These are phyloP conservation scores for Syngnathus floridae DNA, from an alignment of 2,113 vertebrate species.

Conservation along the genomic window DNA sequence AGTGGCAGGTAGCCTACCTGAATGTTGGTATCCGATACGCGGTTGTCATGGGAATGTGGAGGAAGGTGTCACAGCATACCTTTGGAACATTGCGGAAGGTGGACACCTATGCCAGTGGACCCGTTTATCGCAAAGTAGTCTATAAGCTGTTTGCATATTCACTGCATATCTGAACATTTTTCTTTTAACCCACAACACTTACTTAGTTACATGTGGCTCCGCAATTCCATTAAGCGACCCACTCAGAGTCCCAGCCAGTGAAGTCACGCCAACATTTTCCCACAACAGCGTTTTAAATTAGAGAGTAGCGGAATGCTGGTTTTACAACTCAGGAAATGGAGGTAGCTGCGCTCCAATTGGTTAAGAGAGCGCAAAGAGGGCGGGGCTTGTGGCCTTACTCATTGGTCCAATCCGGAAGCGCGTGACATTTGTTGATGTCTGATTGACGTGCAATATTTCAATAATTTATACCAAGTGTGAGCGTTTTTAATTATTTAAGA, in stretches of 20 bases:
- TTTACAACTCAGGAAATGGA: slow-evolving; percentile 59
- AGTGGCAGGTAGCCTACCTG: slow-evolving; percentile 39
- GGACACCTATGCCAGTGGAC: background rate
- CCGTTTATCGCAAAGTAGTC: slow-evolving; percentile 40
- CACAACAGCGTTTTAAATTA: slow-evolving; percentile 26
- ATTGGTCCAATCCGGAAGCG: slow-evolving; percentile 53
- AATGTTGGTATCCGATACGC: slow-evolving; percentile 44
- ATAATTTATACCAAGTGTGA: slow-evolving; percentile 61
- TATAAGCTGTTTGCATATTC: slow-evolving; percentile 50
- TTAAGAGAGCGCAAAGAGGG: slow-evolving; percentile 6
- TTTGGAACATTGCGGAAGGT: slow-evolving; percentile 9
- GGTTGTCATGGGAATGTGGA: slow-evolving; percentile 54
- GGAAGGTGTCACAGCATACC: slow-evolving; percentile 46
- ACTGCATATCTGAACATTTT: background rate
- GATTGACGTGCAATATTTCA: slow-evolving; percentile 48
- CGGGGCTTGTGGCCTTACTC: slow-evolving; percentile 2
- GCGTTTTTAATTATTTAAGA: slow-evolving; percentile 57
- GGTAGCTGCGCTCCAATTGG: slow-evolving; percentile 58
- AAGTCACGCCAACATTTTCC: slow-evolving; percentile 25
- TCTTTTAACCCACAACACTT: background rate
- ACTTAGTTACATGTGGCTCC: slow-evolving; percentile 39
- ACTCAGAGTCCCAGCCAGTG: background rate
- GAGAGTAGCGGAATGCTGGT: slow-evolving; percentile 35
- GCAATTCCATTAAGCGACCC: background rate
- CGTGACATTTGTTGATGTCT: slow-evolving; percentile 29